Evolutionary conservation across 1,140 invertebrate species (phyloP).

Genomic region (Zaprionus lachaisei): DNA sequence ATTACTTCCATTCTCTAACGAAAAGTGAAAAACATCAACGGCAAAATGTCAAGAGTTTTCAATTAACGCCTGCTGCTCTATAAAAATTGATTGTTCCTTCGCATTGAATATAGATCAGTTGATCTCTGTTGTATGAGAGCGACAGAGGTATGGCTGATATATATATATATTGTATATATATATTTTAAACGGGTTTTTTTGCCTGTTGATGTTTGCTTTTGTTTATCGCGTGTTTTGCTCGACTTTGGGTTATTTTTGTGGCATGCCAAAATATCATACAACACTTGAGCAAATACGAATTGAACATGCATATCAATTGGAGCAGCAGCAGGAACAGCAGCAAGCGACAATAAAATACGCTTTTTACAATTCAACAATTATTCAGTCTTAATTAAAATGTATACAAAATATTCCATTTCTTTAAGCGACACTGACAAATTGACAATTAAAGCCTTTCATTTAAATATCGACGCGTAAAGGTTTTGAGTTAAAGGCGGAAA

Average conservation of each 20-base stretch:
- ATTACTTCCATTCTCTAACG: neutral
- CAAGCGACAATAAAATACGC: constrained; percentile 42
- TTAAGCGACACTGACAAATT: constrained; percentile 54
- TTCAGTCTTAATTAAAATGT: constrained; percentile 77
- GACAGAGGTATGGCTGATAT: neutral
- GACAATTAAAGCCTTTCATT: constrained; percentile 48
- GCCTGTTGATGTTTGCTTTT: constrained; percentile 17
- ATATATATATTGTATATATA: neutral
- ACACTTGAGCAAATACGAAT: constrained; percentile 49
- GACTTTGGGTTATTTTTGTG: constrained; percentile 58
- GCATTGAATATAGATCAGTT: constrained; percentile 27
- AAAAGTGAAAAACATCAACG: constrained; percentile 18
- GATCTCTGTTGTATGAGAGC: neutral
- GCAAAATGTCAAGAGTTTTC: constrained; percentile 65
- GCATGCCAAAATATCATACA: constrained; percentile 38
- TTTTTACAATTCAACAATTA: constrained; percentile 53
- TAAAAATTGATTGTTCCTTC: constrained; percentile 43
- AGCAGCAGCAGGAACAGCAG: neutral
- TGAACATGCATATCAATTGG: constrained; percentile 61
- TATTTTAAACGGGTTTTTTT: constrained; percentile 34
- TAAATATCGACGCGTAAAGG: constrained; percentile 33
- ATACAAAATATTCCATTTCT: constrained; percentile 49
- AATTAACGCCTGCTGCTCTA: constrained; percentile 59
- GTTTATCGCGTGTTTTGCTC: constrained; percentile 6
- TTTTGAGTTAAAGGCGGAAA: constrained; percentile 18